A percentile compares a stretch with the other conserved stretches of the same genome.
These are phyloP conservation scores for Clupea harengus DNA, from an alignment of 2,113 vertebrate genomes.

Conservation along the genomic window DNA sequence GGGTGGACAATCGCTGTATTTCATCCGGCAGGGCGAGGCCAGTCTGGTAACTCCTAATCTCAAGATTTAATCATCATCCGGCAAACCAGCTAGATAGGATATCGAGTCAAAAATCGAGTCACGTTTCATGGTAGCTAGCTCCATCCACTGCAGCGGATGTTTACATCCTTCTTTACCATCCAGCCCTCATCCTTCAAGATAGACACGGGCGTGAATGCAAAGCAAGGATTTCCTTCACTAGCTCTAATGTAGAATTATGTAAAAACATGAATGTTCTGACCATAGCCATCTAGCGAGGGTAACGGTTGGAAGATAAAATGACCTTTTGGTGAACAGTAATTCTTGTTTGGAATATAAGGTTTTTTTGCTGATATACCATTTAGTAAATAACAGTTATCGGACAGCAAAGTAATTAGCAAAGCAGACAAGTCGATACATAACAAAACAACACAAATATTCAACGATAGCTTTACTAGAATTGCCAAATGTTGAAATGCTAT, in stretches of 20 bases:
- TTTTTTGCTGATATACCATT: too few species aligned
- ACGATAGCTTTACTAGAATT: neutral
- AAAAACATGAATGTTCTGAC: neutral
- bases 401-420: too few species aligned
- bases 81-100: neutral
- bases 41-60: neutral
- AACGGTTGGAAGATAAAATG: too few species aligned
- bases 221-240: neutral
- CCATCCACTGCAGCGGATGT: conserved; percentile 10
- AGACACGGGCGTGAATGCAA: neutral
- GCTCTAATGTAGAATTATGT: neutral
- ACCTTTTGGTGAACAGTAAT: too few species aligned
- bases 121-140: conserved; percentile 2
- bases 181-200: neutral
- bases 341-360: too few species aligned
- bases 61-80: conserved; percentile 13
- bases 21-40: neutral
- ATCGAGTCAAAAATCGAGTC: neutral
- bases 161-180: neutral
- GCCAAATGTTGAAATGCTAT: neutral
- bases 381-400: too few species aligned
- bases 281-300: neutral
- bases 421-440: too few species aligned
- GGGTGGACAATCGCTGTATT: neutral
- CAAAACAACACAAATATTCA: neutral